Base-by-base conservation (phyloP, 2,797 vertebrate genomes). In the Chelon labrosus region DNA sequence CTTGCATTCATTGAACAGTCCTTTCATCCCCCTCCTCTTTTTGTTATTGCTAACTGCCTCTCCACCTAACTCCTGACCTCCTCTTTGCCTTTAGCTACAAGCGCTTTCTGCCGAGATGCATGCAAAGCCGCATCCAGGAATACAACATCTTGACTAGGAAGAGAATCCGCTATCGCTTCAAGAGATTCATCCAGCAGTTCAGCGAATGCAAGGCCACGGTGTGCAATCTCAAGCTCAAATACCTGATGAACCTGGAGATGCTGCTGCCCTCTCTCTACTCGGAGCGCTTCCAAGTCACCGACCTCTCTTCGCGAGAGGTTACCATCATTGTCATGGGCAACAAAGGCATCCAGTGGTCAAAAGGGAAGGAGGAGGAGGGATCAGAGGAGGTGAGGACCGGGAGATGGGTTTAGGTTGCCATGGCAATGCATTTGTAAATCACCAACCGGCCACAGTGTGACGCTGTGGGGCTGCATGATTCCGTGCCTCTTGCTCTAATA, bases 71-170 rank as follows among this genome's bases (percentile, higher is more conserved):
- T 1, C 22, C 14, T 3, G 8, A 12, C 19, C 17, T 12, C 35
- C 5, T 51, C 44, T 17, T 8, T 25, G 7, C 20, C 70, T 78
- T 65, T 83, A 99, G 98, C 93, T 99, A 99, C 84, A 99, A 99
- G 91, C 95, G 93, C 75, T 97, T 97, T 88, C 93, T 99, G 80
- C 98, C 98, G 0, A 94, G 92, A 79, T 95, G 93, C 61, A 94
- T 99, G 91, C 93, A 93, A 65, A 93, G 92, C 50, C 96, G 94
- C 85, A 97, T 99, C 83, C 96, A 97, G 88, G 94, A 96, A 27
- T 99, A 98, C 83, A 97, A 99, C 91, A 94, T 98, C 79, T 88
- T 99, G 87, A 99, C 97, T 0, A 93, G 98, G 52, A 99, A 98
- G 86, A 93, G 98, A 84, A 99, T 99, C 91, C 95, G 98, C 62